Evolutionary conservation across 1,140 invertebrate species (phyloP), one percentile per base, ranked within the genome.

Genomic region (Dendroctonus valens): DNA sequence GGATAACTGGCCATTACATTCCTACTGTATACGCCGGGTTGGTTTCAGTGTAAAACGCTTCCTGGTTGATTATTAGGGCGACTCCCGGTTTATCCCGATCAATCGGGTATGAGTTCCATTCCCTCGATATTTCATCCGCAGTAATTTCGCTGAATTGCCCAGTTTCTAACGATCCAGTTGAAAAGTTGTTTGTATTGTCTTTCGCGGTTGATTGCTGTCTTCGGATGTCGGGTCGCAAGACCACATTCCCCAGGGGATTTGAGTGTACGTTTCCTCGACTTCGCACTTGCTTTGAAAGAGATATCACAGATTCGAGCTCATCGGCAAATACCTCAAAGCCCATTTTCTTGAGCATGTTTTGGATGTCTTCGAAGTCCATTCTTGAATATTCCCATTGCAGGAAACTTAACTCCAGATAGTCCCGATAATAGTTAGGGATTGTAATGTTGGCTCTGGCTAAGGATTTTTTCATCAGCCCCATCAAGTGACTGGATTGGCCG

Each of bases 11-110:
- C 50, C 12, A 52, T 52, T 15, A 9, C 5, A 8, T 4, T 46
- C 12, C 42, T 44, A 59, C 4, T 26, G 9, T 46, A 52, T 53
- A 72, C 41, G 67, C 8, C 37, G 50, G n/a, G 48, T 70, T 59
- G 7, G 54, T 46, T 59, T 75, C 75, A n/a, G 58, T 70, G 66
- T 76, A 73, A 66, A 76, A 75, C 6, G 62, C 9, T 61, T 73
- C 68, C 58, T 76, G 74, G 65, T 76, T 75, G 51, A 76, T 75
- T 51, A 76, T 76, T n/a, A 76, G 63, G 50, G 70, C 67, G 12
- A 75, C 14, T 5, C 75, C 75, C 8, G 73, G 73, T 26, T 68
- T 61, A 11, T 71, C 44, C 11, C 67, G 67, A 67, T 76, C 60
- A 42, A 76, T 70, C 15, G 53, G 5, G 60, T 76, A 76, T n/a